Evolutionary conservation across 2,113 vertebrate genomes (phyloP).

Genomic region (Callopanchax toddi): DNA sequence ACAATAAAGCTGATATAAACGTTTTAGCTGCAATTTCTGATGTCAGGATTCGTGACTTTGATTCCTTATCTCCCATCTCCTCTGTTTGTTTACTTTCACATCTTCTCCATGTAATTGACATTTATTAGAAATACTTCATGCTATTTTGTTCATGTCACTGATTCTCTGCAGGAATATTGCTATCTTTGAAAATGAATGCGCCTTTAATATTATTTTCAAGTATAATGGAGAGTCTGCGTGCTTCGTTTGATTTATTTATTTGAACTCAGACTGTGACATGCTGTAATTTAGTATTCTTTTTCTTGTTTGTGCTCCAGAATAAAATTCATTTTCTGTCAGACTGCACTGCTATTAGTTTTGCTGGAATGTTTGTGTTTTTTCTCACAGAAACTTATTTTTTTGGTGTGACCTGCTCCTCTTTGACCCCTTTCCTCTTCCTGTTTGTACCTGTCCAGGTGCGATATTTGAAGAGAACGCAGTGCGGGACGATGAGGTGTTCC

Average conservation of each 20-base stretch:
- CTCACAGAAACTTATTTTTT: too few relatives aligned
- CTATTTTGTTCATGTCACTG: neutral
- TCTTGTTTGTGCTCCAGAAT: neutral
- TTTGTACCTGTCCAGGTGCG: conserved; percentile 81
- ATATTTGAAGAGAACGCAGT: conserved; percentile 97
- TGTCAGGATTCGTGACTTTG: neutral
- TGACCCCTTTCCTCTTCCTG: neutral
- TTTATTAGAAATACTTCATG: neutral
- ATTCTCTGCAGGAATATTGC: neutral
- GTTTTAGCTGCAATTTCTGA: neutral
- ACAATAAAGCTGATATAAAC: neutral
- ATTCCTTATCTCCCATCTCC: neutral
- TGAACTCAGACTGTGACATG: neutral
- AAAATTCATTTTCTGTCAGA: neutral
- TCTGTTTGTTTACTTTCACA: neutral
- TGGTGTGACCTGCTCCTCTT: too few relatives aligned
- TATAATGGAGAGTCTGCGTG: neutral
- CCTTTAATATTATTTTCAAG: neutral
- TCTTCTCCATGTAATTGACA: neutral
- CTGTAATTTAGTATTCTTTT: neutral
- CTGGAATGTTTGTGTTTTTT: too few relatives aligned
- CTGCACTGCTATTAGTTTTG: neutral
- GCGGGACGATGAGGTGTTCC: conserved; percentile 96
- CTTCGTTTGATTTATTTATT: neutral
- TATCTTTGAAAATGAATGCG: neutral